Conservation (phyloP, 1,140 invertebrate genomes). For the Orchestia grillus region DNA sequence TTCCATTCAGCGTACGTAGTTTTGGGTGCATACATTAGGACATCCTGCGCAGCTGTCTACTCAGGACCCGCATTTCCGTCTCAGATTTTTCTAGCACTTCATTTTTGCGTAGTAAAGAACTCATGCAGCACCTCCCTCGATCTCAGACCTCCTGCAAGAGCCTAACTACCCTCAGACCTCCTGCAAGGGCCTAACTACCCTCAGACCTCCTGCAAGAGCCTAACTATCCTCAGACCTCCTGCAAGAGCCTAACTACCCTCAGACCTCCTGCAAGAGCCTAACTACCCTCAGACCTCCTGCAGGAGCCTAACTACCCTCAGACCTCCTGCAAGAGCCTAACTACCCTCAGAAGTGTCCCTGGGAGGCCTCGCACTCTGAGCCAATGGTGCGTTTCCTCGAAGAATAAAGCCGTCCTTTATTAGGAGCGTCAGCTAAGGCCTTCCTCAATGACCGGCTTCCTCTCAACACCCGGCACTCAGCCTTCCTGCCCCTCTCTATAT, state of each 20-base stretch:
- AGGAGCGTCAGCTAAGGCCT: not conserved
- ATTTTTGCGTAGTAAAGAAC: not conserved
- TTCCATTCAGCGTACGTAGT: too few species aligned
- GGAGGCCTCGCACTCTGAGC: not conserved
- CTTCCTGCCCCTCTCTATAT: not conserved
- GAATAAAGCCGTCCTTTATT: slow-evolving; percentile 52
- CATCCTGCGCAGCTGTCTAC: not conserved
- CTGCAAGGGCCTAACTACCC: not conserved
- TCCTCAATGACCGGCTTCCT: slow-evolving; percentile 42
- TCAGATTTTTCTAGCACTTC: not conserved
- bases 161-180: not conserved
- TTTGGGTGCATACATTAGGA: too few species aligned
- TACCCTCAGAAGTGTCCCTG: not conserved
- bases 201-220: not conserved
- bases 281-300: not conserved
- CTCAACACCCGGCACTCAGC: not conserved
- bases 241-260: not conserved
- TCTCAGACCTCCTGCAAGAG: not conserved
- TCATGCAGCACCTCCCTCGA: not conserved
- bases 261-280: not conserved
- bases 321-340: not conserved
- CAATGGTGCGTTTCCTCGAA: slow-evolving; percentile 52
- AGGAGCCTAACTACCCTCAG: not conserved
- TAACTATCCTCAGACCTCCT: not conserved
- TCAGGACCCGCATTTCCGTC: not conserved